Evolutionary conservation across 2,888 invertebrate genomes (phyloP).

Genomic region (Acronicta alni): DNA sequence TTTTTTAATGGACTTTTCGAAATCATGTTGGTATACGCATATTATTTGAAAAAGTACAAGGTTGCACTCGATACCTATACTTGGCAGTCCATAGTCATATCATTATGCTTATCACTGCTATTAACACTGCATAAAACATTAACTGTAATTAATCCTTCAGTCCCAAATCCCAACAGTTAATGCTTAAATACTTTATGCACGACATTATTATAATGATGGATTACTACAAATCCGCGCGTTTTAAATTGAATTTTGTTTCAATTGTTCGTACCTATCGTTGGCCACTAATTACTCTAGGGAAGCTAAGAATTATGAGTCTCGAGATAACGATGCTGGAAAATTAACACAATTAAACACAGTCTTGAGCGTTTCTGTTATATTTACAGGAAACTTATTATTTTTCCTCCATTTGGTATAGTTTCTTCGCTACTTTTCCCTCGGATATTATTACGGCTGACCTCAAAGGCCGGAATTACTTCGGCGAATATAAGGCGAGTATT

Average conservation of each 20-base stretch:
- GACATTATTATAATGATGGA: constrained; percentile 36
- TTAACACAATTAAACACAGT: constrained; percentile 66
- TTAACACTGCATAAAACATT: not conserved
- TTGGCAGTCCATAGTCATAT: too few relatives aligned
- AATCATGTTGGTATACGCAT: too few relatives aligned
- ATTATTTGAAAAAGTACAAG: too few relatives aligned
- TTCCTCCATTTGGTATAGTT: constrained; percentile 34
- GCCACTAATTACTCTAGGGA: constrained; percentile 63
- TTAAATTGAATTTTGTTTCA: constrained; percentile 53
- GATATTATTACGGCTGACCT: constrained; percentile 16
- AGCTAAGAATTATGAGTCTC: constrained; percentile 62
- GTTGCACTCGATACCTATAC: too few relatives aligned
- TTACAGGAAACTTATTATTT: constrained; percentile 49
- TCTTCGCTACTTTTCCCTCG: constrained; percentile 9
- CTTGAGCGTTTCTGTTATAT: constrained; percentile 55
- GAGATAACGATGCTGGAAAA: constrained; percentile 64
- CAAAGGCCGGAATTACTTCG: constrained; percentile 10
- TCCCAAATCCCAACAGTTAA: constrained; percentile 21
- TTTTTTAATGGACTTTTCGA: too few relatives aligned
- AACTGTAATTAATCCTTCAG: constrained; percentile 12
- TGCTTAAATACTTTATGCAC: constrained; percentile 23
- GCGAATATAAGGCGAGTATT: constrained; percentile 22
- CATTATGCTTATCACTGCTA: too few relatives aligned
- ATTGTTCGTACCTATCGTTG: constrained; percentile 54
- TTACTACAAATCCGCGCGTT: constrained; percentile 14